Base-by-base conservation (phyloP, 1,140 invertebrate species). In the Drosophila erecta region DNA sequence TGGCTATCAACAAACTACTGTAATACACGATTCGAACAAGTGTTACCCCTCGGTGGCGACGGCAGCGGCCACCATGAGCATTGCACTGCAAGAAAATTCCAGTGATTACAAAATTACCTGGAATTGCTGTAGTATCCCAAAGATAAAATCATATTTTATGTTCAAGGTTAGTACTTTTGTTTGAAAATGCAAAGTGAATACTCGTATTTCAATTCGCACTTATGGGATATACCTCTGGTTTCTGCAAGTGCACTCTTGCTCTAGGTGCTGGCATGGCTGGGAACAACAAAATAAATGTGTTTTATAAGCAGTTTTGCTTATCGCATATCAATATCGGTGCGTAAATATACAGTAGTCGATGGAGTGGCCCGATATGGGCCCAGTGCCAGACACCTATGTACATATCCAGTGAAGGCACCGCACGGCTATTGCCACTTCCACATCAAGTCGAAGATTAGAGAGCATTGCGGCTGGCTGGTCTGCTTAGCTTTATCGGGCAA, bases 261-360 rank as follows among this genome's bases (percentile, higher is more conserved):
- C 15, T 66, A 22, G 30, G 27, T 30, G 41, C 54, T 61, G 49
- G 27, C 40, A 51, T 62, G 41, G 61, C 37, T 55, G 61, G 75
- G 56, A 83, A 86, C 79, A 87, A 87, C 83, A 76, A 87, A 87
- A 86, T 89, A 86, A 86, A 87, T 89, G 83, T 87, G 69, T 89
- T 89, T 89, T 89, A 89, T 89, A 89, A 89, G 84, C 85, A 84
- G 71, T 84, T 83, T 83, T 77, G 83, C 84, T 89, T 89, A 89
- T 87, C 83, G 79, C 84, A 84, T 84, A 89, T 84, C 84, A 89
- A 87, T 89, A 89, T 84, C 86, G 85, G 87, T 84, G 84, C 76
- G 84, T 89, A 89, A 89, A 89, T 89, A 89, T 89, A 89, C 84
- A 89, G 84, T 89, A 89, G 84, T 90, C 84, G 84, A 89, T 89